Conservation (phyloP, 1,140 invertebrate genomes). For the Drosophila quadrilineata region DNA sequence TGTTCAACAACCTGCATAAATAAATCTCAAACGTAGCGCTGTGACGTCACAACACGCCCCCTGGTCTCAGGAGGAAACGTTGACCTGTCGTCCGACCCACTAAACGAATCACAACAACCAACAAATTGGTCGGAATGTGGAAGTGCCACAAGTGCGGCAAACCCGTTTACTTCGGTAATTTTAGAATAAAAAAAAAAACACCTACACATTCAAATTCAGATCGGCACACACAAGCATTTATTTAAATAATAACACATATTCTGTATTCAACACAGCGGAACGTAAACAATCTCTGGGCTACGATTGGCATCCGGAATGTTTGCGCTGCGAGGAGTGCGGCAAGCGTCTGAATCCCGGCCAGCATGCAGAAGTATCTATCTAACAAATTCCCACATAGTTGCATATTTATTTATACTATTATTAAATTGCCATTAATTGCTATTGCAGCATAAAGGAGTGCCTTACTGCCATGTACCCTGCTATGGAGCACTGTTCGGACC, state of each 20-base stretch:
- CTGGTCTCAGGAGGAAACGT: constrained; percentile 45
- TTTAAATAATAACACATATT: constrained; percentile 63
- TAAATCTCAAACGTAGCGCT: too few relatives aligned
- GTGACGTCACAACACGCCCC: constrained; percentile 33
- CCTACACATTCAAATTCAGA: constrained; percentile 15
- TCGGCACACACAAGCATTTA: constrained; percentile 21
- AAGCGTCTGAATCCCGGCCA: constrained; percentile 94
- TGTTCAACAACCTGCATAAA: constrained; percentile 57
- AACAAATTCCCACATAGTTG: too few relatives aligned
- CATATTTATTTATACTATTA: constrained; percentile 7
- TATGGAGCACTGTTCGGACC: constrained; percentile 94
- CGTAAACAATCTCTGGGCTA: constrained; percentile 94
- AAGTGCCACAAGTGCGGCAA: constrained; percentile 94
- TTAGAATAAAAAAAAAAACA: too few relatives aligned
- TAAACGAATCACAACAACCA: too few relatives aligned
- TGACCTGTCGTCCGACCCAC: constrained; percentile 36
- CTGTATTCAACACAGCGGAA: constrained; percentile 86
- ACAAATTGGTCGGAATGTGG: constrained; percentile 85
- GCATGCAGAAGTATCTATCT: constrained; percentile 89
- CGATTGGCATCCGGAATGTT: constrained; percentile 96
- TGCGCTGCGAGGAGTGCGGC: constrained; percentile 94
- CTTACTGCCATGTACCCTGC: constrained; percentile 95
- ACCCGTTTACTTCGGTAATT: constrained; percentile 91
- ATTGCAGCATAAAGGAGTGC: constrained; percentile 94
- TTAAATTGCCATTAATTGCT: constrained; percentile 40